Evolutionary conservation across 2,888 invertebrate species (phyloP), one percentile per base, ranked within the genome.

Genomic region (Acanthosepion esculentum): DNA sequence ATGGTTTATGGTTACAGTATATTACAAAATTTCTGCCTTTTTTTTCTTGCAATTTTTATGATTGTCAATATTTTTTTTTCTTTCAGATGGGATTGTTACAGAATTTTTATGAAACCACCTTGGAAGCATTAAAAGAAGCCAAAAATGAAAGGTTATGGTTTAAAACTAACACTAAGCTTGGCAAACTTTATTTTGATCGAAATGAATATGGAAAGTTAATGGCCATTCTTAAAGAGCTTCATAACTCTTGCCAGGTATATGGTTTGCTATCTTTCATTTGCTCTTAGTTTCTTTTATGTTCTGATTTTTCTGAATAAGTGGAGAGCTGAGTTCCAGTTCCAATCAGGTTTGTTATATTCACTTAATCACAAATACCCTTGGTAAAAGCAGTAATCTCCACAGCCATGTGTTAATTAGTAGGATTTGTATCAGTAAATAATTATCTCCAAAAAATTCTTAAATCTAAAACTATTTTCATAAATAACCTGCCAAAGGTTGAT

Each of bases 81-180:
- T 50, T 50, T 50, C 97, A 99, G 99, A 99, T 99, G 99, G 99
- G 99, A 97, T 98, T 99, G 55, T 98, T 99, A 91, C 99, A 99
- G 98, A 99, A 99, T 97, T 99, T 99, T 97, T 99, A 99, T 97
- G 99, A 99, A 98, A 99, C 98, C 64, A 98, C 98, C 5, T 96
- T 98, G 59, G 98, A 98, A 95, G 98, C 98, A 15, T 96, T 98
- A 95, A 99, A 99, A 97, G 99, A 99, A 98, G 99, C 99, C 1
- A 99, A 99, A 97, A 99, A 99, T 97, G 99, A 99, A 98, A 98
- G 99, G 95, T 98, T 99, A 94, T 99, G 99, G 99, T 99, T 99
- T 97, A 99, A 99, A 98, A 99, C 99, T 0, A 99, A 99, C 97
- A 99, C 99, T 0, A 99, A 99, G 98, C 98, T 99, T 96, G 99